Base-by-base conservation (phyloP, 1,140 invertebrate genomes). In the Drosophila bifasciata region DNA sequence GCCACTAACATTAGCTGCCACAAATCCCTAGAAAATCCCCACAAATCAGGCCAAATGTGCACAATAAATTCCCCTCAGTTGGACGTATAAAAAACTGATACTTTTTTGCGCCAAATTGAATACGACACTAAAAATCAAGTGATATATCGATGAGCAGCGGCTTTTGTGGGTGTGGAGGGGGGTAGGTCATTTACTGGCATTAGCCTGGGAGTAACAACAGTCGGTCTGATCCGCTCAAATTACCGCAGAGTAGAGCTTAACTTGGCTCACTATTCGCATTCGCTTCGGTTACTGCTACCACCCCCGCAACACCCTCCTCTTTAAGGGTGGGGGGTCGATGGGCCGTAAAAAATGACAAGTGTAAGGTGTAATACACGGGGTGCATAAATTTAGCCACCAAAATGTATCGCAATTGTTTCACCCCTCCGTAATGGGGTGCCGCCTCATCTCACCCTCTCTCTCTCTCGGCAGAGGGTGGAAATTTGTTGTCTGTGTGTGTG, bases 321-420 rank as follows among this genome's bases (percentile, higher is more conserved):
- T 3, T 36, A 11, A 9, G 32, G 9, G 32, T 36, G 32, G 9
- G 32, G 43, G 40, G 28, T 36, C 32, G 32, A 49, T 56, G 45
- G 17, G 40, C 51, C 69, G 49, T 84, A 85, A 86, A 81, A 86
- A 81, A 69, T 60, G 81, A 86, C 81, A 86, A 86, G 81, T 86
- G 77, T 51, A 66, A 21, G 77, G 53, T 58, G 66, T 17, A 60
- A 73, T n/a, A n/a, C n/a, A 73, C 32, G 79, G 81, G 81, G 81
- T 86, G 81, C 81, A 86, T 86, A 86, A 86, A 86, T 86, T 86
- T 86, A 77, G 79, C 77, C 43, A 88, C n/a, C n/a, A 36, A 68
- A 81, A 85, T 85, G 80, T 85, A 85, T 63, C 73, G 67, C 77
- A 81, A 80, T 86, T 86, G 81, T 85, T 85, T 86, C 50, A 61